Evolutionary conservation across 2,113 vertebrate species (phyloP), one percentile per base, ranked within the genome.

Genomic region (Semnornis frantzii): DNA sequence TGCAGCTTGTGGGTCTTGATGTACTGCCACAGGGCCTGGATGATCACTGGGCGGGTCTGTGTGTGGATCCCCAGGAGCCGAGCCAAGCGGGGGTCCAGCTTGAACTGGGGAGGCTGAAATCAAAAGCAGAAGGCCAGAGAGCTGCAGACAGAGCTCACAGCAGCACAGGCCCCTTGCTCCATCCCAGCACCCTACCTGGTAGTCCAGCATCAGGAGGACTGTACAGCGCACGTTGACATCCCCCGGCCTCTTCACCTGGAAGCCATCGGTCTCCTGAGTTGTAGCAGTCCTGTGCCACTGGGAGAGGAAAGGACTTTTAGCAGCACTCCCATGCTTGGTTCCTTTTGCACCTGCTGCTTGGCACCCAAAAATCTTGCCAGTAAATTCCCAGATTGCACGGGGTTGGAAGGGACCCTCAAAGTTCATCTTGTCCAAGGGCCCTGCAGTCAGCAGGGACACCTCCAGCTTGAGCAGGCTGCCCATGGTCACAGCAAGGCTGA

Each of bases 221-320:
- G 99, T 99, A 94, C 99, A 99, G 87, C 99, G 99, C 54, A 99
- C 99, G 5, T 99, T 99, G 39, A 99, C 99, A 4, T 99, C 99
- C 31, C 99, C 99, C 0, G 99, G 99, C 74, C 99, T 98, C 97
- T 99, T 99, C 97, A 99, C 99, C 98, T 99, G 99, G 98, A 99
- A 99, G 71, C 99, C 99, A 8, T 99, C 99, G 0, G 99, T 99
- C 98, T 99, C 99, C 98, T 99, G 99, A 91, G 99, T 99, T 14
- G 99, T 99, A 72, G 98, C 98, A 62, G 99, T 99, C 96, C 99
- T 98, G 97, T 99, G 99, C 99, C 99, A 99, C 99, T 99, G 96
- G 72, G 78, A 95, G 57, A 65, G 42, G 62, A 95, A 24, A 58
- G 44, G 31, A 5, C 50, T 13, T 64, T 95, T 0, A 96, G 84